phyloP scores from a whole-genome alignment of 2,888 invertebrate genomes.

The Limnephilus rhombicus region DNA sequence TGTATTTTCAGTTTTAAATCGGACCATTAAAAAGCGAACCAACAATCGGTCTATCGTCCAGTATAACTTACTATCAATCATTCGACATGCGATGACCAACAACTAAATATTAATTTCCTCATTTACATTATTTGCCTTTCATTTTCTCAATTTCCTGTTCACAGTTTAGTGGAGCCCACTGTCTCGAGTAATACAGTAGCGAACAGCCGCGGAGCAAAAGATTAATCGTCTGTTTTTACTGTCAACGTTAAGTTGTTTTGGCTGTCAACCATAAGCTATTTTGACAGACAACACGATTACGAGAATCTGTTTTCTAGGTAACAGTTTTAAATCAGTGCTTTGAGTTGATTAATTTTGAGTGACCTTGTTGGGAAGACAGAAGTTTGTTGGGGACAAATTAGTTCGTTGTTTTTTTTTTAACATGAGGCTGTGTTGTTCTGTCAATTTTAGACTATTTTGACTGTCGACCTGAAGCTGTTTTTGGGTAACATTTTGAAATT shows the following conservation, averaged over 20 bases:
- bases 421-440: too few relatives aligned
- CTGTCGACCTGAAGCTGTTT: too few relatives aligned
- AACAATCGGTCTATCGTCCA: not conserved
- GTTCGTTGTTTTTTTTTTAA: too few relatives aligned
- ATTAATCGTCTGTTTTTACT: not conserved
- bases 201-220: not conserved
- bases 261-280: not conserved
- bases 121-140: not conserved
- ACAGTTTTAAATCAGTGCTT: not conserved
- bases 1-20: not conserved
- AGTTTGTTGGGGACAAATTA: too few relatives aligned
- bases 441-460: too few relatives aligned
- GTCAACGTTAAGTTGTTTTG: not conserved
- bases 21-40: not conserved
- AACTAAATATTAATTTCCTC: not conserved
- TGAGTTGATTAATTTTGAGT: too few relatives aligned
- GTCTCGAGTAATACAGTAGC: not conserved
- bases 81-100: not conserved
- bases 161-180: not conserved
- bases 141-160: not conserved
- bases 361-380: too few relatives aligned
- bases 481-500: not conserved
- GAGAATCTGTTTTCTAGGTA: not conserved
- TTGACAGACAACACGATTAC: too few relatives aligned
- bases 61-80: not conserved